Percentiles rank a stretch among this genome's conserved stretches.
Evolutionary conservation across 2,113 vertebrate species (phyloP).

Genomic region (Caretta caretta): DNA sequence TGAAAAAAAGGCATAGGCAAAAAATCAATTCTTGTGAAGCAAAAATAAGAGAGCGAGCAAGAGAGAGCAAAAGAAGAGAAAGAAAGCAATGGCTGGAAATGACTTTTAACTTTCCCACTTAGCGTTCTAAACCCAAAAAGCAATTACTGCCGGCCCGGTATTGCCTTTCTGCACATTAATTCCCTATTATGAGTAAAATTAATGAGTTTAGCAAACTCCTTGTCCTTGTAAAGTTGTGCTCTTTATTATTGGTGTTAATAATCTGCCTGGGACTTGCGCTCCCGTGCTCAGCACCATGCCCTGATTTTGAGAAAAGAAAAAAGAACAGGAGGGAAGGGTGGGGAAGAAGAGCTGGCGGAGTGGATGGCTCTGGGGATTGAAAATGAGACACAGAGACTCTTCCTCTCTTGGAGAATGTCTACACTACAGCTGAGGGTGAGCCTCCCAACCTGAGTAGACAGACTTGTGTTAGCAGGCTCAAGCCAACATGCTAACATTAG

Average conservation of each 20-base stretch:
- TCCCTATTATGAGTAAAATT: constrained; percentile 78
- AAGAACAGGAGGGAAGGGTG: not conserved
- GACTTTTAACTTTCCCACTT: constrained; percentile 32
- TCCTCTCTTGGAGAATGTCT: not conserved
- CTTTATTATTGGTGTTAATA: constrained; percentile 71
- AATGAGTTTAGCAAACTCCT: constrained; percentile 76
- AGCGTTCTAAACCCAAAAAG: constrained; percentile 57
- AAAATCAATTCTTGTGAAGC: constrained; percentile 7
- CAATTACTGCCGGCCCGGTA: constrained; percentile 51
- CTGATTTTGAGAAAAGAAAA: constrained; percentile 8
- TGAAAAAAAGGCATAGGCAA: constrained; percentile 24
- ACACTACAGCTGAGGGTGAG: not conserved
- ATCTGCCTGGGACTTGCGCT: constrained; percentile 1
- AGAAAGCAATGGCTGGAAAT: constrained; percentile 24
- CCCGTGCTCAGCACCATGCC: not conserved
- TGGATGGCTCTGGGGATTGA: not conserved
- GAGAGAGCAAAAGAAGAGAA: not conserved
- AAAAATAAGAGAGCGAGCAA: not conserved
- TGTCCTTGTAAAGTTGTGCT: constrained; percentile 61
- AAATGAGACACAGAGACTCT: not conserved
- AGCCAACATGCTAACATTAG: not conserved
- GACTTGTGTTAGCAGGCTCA: not conserved
- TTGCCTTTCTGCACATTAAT: constrained; percentile 70
- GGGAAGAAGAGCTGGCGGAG: not conserved
- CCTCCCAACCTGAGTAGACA: not conserved